phyloP scores from a whole-genome alignment of 2,797 vertebrate species.

The Chaetophractus vellerosus region DNA sequence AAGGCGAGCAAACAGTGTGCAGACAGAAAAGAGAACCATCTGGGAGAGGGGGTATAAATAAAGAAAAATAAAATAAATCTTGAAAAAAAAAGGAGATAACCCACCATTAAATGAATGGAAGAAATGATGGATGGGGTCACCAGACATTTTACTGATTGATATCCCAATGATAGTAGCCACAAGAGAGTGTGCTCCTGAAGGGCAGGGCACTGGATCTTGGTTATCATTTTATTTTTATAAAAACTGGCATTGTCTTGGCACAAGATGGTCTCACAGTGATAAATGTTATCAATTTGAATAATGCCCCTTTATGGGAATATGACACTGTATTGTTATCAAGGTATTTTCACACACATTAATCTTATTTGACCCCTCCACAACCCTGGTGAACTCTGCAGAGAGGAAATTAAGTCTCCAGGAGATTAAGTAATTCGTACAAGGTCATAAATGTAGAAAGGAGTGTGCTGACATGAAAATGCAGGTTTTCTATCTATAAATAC shows the following conservation, averaged over 20 bases:
- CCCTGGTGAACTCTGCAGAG: conserved; percentile 67
- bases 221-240: background rate
- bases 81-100: background rate
- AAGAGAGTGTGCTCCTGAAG: background rate
- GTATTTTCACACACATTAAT: conserved; percentile 79
- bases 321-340: conserved; percentile 63
- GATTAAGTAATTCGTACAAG: conserved; percentile 73
- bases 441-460: conserved; percentile 56
- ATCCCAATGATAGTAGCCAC: background rate
- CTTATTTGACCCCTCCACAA: conserved; percentile 68
- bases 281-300: conserved; percentile 62
- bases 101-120: background rate
- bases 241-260: background rate
- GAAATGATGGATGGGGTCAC: background rate
- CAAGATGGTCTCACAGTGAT: conserved; percentile 40
- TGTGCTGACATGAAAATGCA: conserved; percentile 23
- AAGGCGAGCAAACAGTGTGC: too few species aligned
- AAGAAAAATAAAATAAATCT: too few species aligned
- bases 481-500: conserved; percentile 48
- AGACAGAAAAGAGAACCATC: too few species aligned
- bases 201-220: background rate
- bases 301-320: conserved; percentile 57
- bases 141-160: background rate
- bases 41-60: too few species aligned
- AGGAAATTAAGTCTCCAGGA: conserved; percentile 79